Evolutionary conservation across 2,113 vertebrate genomes (phyloP), one percentile per base, ranked within the genome.

Genomic region (Percopsis transmontana): DNA sequence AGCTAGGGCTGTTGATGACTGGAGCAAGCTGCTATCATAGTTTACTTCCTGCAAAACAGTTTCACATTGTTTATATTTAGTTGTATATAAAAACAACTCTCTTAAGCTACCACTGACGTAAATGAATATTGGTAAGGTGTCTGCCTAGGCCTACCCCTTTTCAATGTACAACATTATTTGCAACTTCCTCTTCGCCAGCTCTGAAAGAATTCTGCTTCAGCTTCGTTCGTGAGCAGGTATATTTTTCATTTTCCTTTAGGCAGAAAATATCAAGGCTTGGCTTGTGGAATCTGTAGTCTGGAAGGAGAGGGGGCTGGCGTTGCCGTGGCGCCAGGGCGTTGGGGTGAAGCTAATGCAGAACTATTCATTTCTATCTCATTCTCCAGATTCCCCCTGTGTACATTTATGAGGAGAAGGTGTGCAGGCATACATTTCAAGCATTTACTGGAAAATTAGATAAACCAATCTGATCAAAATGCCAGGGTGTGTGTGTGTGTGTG

Each of bases 401-500:
- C 73, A 65, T 85, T 87, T 72, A 71, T 50, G 68, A 74, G 70
- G 64, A 57, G 77, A 77, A 84, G 79, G 81, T 88, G 87, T 72
- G 76, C 74, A 74, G 78, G 87, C 90, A 91, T 91, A 86, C 79
- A 89, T 91, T 91, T 91, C 73, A 84, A 84, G 81, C 82, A 82
- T 91, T 91, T 91, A 81, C 87, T 74, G 76, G 75, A 87, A 90
- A 90, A 91, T 89, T 85, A 89, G 85, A 90, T 87, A 79, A 90
- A 91, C 81, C 86, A 85, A 88, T 90, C 44, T 68, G 85, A 89
- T 90, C 77, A 83, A 85, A 86, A 91, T 83, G 72, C 77, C 77
- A 66, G 72, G 27, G 27, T 33, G 27, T 33, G 27, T 33, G 27
- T 33, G 3, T 33, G 27, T 33, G 27, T 33, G 27, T 33, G 27